Evolutionary conservation across 2,113 vertebrate genomes (phyloP), one percentile per base, ranked within the genome.

Genomic region (Fregata magnificens): DNA sequence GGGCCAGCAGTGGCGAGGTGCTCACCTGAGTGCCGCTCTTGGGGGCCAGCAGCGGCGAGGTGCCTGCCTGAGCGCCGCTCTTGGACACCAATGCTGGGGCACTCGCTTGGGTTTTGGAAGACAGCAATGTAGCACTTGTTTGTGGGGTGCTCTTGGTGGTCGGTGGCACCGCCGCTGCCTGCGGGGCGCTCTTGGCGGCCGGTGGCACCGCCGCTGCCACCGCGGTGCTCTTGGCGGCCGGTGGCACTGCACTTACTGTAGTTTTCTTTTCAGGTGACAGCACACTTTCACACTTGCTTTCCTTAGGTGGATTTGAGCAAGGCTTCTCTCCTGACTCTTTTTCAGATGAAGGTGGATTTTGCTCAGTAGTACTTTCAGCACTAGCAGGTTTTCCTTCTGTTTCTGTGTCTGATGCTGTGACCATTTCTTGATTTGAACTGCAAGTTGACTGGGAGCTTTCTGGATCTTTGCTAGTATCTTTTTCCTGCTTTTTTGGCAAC

Each of bases 261-360:
- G 67, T 90, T 82, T 96, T 98, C 94, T 97, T 98, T 85, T 98
- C 97, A 62, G 98, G 93, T 5, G 90, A 91, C 2, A 34, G 96
- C 29, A 76, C 90, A 14, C 95, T 94, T 69, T 96, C 98, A 91
- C 82, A 88, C 65, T 95, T 97, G 92, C 49, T 69, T 82, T 98
- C 98, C 78, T 89, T 55, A 53, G 96, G 28, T 2, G 92, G 93
- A 63, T 70, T 93, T 67, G 94, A 56, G 22, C 94, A 95, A 92
- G 96, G 96, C 93, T 97, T 98, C 88, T 97, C 83, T 88, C 92
- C 98, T 38, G 95, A 69, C 40, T 97, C 97, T n/a, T 92, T 87
- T 69, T 74, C 88, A 55, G 97, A 86, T 69, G 98, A 91, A 12
- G 97, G 92, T 29, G 66, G 47, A 18, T 95, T 93, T 50, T 94